A percentile compares a stretch with the other conserved stretches of the same genome.
Conservation (phyloP, 2,888 invertebrate species). For the Stenoptilia bipunctidactyla region DNA sequence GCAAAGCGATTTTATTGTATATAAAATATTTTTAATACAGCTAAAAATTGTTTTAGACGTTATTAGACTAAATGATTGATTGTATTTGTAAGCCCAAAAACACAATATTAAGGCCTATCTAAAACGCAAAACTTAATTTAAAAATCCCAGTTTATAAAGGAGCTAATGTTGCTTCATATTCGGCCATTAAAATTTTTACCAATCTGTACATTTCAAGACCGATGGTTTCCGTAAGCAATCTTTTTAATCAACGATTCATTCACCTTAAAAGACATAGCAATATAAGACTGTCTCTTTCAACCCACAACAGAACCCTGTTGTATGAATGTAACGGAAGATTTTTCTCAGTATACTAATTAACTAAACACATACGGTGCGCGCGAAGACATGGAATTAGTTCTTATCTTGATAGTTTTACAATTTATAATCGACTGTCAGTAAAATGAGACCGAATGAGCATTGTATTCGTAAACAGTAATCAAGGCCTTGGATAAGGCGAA, state of each 20-base stretch:
- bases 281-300: conserved; percentile 26
- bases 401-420: conserved; percentile 26
- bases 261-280: conserved; percentile 30
- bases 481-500: conserved; percentile 57
- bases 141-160: too few relatives aligned
- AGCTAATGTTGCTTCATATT: too few relatives aligned
- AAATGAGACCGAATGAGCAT: conserved; percentile 41
- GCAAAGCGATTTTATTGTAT: too few relatives aligned
- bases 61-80: too few relatives aligned
- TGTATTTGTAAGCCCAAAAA: too few relatives aligned
- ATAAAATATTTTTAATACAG: too few relatives aligned
- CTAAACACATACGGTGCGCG: conserved; percentile 28
- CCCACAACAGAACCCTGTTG: conserved; percentile 21
- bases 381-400: conserved; percentile 27
- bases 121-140: too few relatives aligned
- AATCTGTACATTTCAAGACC: too few relatives aligned
- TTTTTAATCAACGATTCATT: conserved; percentile 32
- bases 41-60: too few relatives aligned
- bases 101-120: too few relatives aligned
- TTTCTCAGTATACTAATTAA: conserved; percentile 51
- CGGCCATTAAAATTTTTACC: too few relatives aligned
- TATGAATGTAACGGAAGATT: conserved; percentile 42
- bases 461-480: conserved; percentile 60
- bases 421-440: conserved; percentile 24
- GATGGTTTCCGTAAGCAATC: too few relatives aligned